Conservation (phyloP, 2,797 vertebrate genomes). For the Xyrichtys novacula region DNA sequence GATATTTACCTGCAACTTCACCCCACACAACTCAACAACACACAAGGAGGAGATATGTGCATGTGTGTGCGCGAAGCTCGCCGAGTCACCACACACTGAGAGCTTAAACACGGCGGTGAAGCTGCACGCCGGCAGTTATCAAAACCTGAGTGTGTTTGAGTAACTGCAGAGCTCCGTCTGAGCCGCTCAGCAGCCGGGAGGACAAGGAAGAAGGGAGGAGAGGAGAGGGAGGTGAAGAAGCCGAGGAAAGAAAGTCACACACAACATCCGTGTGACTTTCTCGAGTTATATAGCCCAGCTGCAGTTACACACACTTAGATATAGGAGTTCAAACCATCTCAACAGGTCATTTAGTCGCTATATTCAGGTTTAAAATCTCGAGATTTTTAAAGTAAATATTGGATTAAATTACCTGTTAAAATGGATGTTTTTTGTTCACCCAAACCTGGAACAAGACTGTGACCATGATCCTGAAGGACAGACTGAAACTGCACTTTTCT, state of each 20-base stretch:
- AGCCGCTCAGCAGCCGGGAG: slow-evolving; percentile 31
- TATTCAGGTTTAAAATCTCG: neutral
- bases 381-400: slow-evolving; percentile 12
- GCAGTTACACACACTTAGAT: slow-evolving; percentile 53
- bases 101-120: slow-evolving; percentile 35
- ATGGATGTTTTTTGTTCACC: slow-evolving; percentile 27
- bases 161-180: slow-evolving; percentile 56
- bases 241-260: slow-evolving; percentile 29
- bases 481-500: too few relatives aligned
- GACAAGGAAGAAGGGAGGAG: neutral
- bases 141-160: slow-evolving; percentile 44
- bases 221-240: slow-evolving; percentile 13
- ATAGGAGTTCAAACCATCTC: slow-evolving; percentile 34
- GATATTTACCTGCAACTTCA: slow-evolving; percentile 34
- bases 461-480: slow-evolving; percentile 22
- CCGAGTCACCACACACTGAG: slow-evolving; percentile 34
- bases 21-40: slow-evolving; percentile 35
- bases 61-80: slow-evolving; percentile 45
- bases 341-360: slow-evolving; percentile 35
- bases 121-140: slow-evolving; percentile 52
- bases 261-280: slow-evolving; percentile 40
- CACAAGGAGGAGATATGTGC: slow-evolving; percentile 42
- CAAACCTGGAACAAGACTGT: slow-evolving; percentile 50
- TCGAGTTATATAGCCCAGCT: slow-evolving; percentile 32
- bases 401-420: slow-evolving; percentile 46